These are phyloP conservation scores for Noctua janthe DNA, from an alignment of 2,888 invertebrate genomes.

Conservation along the genomic window DNA sequence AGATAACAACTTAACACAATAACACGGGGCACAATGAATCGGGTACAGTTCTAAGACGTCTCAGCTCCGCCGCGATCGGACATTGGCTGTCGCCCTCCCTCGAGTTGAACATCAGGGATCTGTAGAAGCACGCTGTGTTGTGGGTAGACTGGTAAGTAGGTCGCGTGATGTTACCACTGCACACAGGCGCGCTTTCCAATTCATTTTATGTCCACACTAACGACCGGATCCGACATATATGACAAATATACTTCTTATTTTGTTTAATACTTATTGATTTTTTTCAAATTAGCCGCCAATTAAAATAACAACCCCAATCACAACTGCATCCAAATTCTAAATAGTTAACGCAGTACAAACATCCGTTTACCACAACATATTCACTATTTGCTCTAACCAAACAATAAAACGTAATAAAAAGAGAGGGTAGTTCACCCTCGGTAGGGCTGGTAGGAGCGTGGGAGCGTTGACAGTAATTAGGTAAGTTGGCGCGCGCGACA, in stretches of 20 bases:
- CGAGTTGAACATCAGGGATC: too few species aligned
- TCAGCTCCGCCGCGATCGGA: too few species aligned
- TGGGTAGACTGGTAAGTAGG: too few species aligned
- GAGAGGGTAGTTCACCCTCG: slow-evolving; percentile 66
- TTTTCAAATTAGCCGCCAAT: not conserved
- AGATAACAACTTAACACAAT: too few species aligned
- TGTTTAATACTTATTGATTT: not conserved
- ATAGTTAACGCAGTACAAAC: slow-evolving; percentile 58
- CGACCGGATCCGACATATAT: too few species aligned
- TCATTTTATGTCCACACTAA: too few species aligned
- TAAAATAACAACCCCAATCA: slow-evolving; percentile 8
- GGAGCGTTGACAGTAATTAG: slow-evolving; percentile 85
- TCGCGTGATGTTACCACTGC: too few species aligned
- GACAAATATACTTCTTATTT: not conserved
- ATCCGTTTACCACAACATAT: slow-evolving; percentile 73
- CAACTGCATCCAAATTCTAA: slow-evolving; percentile 23
- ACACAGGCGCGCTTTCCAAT: too few species aligned
- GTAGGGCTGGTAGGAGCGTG: slow-evolving; percentile 74
- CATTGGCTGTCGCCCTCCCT: too few species aligned
- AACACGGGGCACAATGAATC: too few species aligned
- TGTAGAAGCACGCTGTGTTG: too few species aligned
- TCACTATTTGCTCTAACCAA: slow-evolving; percentile 76
- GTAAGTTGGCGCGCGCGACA: slow-evolving; percentile 73
- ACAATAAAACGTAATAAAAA: slow-evolving; percentile 74
- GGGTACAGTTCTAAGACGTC: too few species aligned